Base-by-base conservation (phyloP, 2,888 invertebrate species). In the Heliconius erato region DNA sequence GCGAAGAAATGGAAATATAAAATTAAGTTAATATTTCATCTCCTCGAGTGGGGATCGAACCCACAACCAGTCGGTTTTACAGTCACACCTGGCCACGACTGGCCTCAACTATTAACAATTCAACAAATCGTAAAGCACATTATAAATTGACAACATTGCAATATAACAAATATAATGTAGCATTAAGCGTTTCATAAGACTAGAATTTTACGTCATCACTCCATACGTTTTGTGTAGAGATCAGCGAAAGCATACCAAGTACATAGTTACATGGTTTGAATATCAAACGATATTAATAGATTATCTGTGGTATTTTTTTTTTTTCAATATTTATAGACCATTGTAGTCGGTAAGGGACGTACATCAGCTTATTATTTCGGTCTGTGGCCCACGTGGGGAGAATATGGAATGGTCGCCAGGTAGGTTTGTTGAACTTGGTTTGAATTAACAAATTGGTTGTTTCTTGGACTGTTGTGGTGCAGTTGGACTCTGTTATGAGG, bases 321-420 rank as follows among this genome's bases (percentile, higher is more conserved):
- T 87, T 86, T 87, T 86, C 81, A 85, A 87, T 87, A 87, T 87
- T 88, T 87, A 95, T 95, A 90, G 93, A 87, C 94, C 89, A 95
- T 95, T 95, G 95, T 95, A 92, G 92, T 94, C 93, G 86, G 84
- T 82, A 82, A 85, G 86, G 88, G 85, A 86, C 91, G 91, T 90
- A 90, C 90, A 88, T 88, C 89, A 87, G 92, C 89, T 93, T 93
- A 93, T 94, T 92, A 94, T 95, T 95, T 95, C 91, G 95, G 92
- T 89, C 89, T 90, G 91, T 86, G 88, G 88, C 91, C 92, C 90
- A 94, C 95, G 94, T 92, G 89, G 79, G 71, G 83, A 90, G 95
- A 93, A 94, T 95, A 91, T 88, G 85, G 91, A 93, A 93, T 91
- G 88, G 88, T 89, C 89, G 87, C 89, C 89, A 88, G 87, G 80